Evolutionary conservation across 1,140 invertebrate species (phyloP).

Genomic region (Temnothorax nylanderi): DNA sequence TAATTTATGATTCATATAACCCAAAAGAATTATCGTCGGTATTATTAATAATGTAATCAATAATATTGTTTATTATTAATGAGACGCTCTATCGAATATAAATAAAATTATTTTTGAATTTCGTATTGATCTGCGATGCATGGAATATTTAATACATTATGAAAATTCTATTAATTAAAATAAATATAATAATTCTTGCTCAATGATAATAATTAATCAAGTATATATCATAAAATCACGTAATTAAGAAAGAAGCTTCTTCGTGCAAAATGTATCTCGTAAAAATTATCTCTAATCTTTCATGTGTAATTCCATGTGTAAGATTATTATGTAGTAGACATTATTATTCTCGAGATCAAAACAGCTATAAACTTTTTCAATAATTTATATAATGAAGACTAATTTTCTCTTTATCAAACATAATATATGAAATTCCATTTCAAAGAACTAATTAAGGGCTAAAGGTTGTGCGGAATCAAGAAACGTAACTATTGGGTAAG

Average conservation of each 20-base stretch:
- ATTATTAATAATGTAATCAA: slow-evolving; percentile 1
- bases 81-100: neutral
- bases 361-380: neutral
- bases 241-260: neutral
- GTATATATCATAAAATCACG: neutral
- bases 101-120: neutral
- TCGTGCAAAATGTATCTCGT: neutral
- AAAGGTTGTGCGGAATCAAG: neutral
- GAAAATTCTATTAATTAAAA: neutral
- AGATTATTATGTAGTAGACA: neutral
- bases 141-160: neutral
- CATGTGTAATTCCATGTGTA: neutral
- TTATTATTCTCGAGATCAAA: neutral
- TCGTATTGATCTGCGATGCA: neutral
- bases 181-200: neutral
- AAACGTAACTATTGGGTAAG: slow-evolving; percentile 2
- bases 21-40: neutral
- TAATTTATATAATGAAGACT: neutral
- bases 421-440: slow-evolving; percentile 32
- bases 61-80: neutral
- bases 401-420: neutral
- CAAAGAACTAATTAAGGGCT: slow-evolving; percentile 3
- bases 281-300: neutral
- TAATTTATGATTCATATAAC: neutral
- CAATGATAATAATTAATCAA: neutral